Base-by-base conservation (phyloP, 2,113 vertebrate species). In the Alces alces region DNA sequence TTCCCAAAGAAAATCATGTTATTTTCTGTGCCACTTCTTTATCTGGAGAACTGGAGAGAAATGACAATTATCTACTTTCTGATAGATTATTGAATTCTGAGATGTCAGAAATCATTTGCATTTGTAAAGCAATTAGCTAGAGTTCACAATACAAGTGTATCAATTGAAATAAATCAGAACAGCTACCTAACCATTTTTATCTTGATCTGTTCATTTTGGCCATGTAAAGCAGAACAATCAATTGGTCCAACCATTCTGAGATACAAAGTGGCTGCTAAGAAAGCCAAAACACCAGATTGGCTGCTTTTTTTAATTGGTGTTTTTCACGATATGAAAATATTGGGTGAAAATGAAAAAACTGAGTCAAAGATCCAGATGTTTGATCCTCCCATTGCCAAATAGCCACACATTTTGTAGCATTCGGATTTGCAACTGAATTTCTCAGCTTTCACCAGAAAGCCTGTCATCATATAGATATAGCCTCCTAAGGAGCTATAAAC, bases 331-430 rank as follows among this genome's bases (percentile, higher is more conserved):
- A 97, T 96, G 96, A 98, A 98, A 98, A 98, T 97, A 97, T 98
- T 98, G 98, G 97, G 97, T 95, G 91, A 97, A 98, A 98, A 98
- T 97, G 97, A 95, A 98, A 98, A 98, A 97, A 97, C 97, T 84
- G 92, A 98, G 97, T 98, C 97, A 98, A 98, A 91, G 93, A 98
- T 98, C 97, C 98, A 98, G 97, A 98, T 98, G 96, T 98, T 98
- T 97, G 78, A 95, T 95, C 91, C 73, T 92, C 58, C 60, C 54
- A 30, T 97, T 98, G 97, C 97, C 97, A 97, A 98, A 97, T 94
- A 97, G 91, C 95, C 94, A 97, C 97, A 98, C 92, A 80, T 97
- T 98, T 97, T 98, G 85, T 91, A 97, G 94, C 91, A 96, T 80
- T 96, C 87, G 89, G 70, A 94, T 97, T 97, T 97, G 95, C 82